Percentiles rank a stretch among this genome's conserved stretches.
Evolutionary conservation across 2,113 vertebrate genomes (phyloP).

Genomic region (Pseudorectes ferrugineus): DNA sequence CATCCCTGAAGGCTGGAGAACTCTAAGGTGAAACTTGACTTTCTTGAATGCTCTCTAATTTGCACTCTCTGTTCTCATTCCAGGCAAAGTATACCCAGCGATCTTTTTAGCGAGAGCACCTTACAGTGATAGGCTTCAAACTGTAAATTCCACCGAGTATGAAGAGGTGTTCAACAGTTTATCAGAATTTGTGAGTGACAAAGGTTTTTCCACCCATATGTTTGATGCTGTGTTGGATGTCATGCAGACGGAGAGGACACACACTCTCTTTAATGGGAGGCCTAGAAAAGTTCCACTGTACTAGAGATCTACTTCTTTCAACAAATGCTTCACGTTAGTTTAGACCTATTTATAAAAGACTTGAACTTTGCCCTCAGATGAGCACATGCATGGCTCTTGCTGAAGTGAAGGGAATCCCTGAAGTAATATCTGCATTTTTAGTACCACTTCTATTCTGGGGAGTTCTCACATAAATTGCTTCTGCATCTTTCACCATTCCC

Average conservation of each 20-base stretch:
- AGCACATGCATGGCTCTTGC: neutral
- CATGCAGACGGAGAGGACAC: neutral
- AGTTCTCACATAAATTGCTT: neutral
- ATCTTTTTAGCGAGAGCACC: accelerated
- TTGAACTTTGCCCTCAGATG: neutral
- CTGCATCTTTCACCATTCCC: neutral
- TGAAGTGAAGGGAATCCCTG: neutral
- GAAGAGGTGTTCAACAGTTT: accelerated
- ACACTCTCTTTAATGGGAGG: neutral
- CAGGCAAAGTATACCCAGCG: conserved; percentile 47
- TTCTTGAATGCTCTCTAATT: neutral
- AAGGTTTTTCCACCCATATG: neutral
- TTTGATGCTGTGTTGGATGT: neutral
- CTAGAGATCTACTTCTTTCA: neutral
- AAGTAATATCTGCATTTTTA: neutral
- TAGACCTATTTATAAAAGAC: neutral
- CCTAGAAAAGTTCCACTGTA: neutral
- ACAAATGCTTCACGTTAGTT: neutral
- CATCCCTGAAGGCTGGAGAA: neutral
- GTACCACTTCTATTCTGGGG: neutral
- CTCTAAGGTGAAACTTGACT: neutral
- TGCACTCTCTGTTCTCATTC: conserved; percentile 29
- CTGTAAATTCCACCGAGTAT: neutral
- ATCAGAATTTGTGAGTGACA: conserved; percentile 16
- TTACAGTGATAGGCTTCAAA: accelerated